Base-by-base conservation (phyloP, 2,888 invertebrate species). In the Phanerotoma sp. region DNA sequence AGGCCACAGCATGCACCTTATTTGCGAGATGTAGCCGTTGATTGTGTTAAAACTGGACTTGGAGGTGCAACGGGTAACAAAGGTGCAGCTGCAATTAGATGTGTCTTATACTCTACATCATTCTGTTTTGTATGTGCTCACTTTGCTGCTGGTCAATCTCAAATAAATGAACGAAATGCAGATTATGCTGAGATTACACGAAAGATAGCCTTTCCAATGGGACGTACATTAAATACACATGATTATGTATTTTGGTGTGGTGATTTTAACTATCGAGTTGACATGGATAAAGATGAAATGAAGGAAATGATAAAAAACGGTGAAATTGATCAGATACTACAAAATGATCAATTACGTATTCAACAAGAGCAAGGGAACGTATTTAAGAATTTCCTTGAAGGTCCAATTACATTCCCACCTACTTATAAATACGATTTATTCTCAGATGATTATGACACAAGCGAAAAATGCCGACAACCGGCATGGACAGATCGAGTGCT, bases 171-270 rank as follows among this genome's bases (percentile, higher is more conserved):
- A 73, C 83, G 99, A 54, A 99, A 99, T 79, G 93, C 93, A 6
- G 98, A 99, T 79, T 99, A 93, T 75, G 87, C 91, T 20, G 97
- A 98, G 80, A 97, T 99, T 55, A 91, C 92, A 1, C 84, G 92
- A 66, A 96, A 95, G 81, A 82, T 93, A 53, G 85, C 87, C 7
- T 94, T 94, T 74, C 93, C 94, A 1, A 92, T 94, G 91, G 95
- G 94, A 9, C 83, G 95, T 57, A 90, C 91, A 0, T 79, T 98
- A 5, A 91, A 93, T 75, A 92, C 95, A 2, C 98, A 99, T 74
- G 99, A 99, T 79, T 97, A 96, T 76, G 88, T 99, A 1, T 97
- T 99, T 78, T 99, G 98, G 98, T 95, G 97, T 77, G 99, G 99
- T 1, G 99, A 99, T 80, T 99, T 99, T 77, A 99, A 99, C 77